phyloP scores from a whole-genome alignment of 2,113 vertebrate species.

The Oxyruncus cristatus region DNA sequence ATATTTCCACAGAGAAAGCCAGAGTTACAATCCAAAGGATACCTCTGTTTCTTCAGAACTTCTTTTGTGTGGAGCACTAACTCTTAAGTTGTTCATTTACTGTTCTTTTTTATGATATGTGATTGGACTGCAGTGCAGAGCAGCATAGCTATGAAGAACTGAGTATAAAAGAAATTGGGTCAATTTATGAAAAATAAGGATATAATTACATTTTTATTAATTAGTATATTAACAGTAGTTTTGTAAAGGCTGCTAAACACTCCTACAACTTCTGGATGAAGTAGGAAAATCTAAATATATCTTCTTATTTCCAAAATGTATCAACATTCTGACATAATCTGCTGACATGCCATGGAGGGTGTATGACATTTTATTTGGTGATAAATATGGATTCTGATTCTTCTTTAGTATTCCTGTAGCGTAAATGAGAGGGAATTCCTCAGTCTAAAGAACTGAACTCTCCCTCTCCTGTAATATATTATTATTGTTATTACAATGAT shows the following conservation, averaged over 20 bases:
- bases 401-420: background rate
- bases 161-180: background rate
- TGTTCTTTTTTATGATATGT: background rate
- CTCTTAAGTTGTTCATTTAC: background rate
- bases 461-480: background rate
- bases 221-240: background rate
- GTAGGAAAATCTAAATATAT: background rate
- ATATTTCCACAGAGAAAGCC: background rate
- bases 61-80: background rate
- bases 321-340: background rate
- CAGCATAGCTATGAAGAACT: background rate
- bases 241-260: background rate
- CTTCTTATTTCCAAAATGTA: background rate
- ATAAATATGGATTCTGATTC: background rate
- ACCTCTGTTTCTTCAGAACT: background rate
- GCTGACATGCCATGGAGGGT: accelerated
- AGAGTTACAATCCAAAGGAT: background rate
- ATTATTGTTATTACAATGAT: background rate
- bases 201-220: background rate
- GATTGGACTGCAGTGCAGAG: background rate
- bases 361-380: background rate
- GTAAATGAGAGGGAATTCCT: background rate
- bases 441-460: background rate
- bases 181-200: background rate
- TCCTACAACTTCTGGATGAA: background rate